These are phyloP conservation scores for Trissonchulus latispiculum DNA, from an alignment of 2,888 invertebrate species.

Conservation along the genomic window DNA sequence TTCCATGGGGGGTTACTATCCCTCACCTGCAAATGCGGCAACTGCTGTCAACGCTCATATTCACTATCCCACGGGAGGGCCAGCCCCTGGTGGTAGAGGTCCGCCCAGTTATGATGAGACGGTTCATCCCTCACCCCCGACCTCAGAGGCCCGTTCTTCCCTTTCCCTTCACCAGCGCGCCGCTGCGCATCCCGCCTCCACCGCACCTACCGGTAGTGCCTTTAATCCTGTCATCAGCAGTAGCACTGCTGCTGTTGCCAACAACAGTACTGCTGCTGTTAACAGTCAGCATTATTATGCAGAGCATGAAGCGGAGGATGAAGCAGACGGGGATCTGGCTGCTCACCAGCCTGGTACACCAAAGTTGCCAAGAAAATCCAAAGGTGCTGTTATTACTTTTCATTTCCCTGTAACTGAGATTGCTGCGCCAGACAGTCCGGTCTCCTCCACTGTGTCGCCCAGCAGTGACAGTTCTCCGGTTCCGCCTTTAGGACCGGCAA, in stretches of 20 bases:
- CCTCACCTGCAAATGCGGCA: not conserved
- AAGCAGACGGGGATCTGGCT: no score
- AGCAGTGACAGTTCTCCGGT: no score
- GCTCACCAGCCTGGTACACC: not conserved
- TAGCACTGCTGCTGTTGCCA: not conserved
- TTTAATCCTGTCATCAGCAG: not conserved
- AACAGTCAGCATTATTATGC: no score
- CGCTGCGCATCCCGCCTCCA: not conserved
- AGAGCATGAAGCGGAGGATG: no score
- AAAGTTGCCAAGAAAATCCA: not conserved
- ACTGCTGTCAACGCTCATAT: not conserved
- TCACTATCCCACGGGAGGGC: no score
- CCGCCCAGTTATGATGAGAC: not conserved
- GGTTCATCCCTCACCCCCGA: no score
- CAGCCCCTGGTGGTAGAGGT: no score
- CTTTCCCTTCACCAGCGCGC: not conserved
- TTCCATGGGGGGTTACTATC: not conserved
- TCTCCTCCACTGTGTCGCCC: no score
- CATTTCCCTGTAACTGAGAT: conserved; percentile 7
- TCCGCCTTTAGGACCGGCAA: no score
- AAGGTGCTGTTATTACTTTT: conserved; percentile 8
- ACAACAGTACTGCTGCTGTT: no score
- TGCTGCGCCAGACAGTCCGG: no score
- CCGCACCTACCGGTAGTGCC: not conserved
- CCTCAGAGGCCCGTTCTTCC: no score